A percentile compares a stretch with the other conserved stretches of the same genome.
phyloP scores from a whole-genome alignment of 2,113 vertebrate species.

The Grammomys dolichurus region DNA sequence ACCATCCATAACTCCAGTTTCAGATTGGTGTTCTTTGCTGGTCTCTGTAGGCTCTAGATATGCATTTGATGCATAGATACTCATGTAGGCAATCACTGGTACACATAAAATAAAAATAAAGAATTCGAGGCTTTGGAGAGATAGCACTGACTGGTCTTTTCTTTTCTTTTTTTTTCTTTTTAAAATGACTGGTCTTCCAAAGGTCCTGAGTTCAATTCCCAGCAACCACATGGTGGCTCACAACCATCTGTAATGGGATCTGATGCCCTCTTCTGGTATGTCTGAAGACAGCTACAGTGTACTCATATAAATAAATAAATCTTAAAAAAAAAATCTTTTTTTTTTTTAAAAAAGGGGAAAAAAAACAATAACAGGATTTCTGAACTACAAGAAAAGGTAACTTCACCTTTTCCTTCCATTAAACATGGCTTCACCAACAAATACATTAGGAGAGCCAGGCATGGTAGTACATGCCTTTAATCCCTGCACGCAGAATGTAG shows the following conservation, averaged over 20 bases:
- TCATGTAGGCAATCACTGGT: not conserved
- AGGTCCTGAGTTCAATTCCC: no score
- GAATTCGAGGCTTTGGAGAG: not conserved
- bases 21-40: not conserved
- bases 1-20: not conserved
- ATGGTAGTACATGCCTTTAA: not conserved
- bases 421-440: conserved; percentile 54
- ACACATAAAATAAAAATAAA: not conserved
- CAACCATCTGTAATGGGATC: no score
- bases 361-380: conserved; percentile 30
- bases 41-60: not conserved
- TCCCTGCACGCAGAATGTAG: not conserved
- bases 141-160: no score
- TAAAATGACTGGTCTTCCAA: no score
- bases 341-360: not conserved
- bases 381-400: not conserved
- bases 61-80: not conserved
- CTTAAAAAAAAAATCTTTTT: no score
- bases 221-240: no score
- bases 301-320: no score
- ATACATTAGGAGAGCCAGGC: not conserved
- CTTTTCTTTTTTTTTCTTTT: no score
- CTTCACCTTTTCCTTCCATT: conserved; percentile 21
- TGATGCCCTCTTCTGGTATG: no score
- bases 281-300: no score